Conservation (phyloP, 2,888 invertebrate species). For the Conomelus anceps region DNA sequence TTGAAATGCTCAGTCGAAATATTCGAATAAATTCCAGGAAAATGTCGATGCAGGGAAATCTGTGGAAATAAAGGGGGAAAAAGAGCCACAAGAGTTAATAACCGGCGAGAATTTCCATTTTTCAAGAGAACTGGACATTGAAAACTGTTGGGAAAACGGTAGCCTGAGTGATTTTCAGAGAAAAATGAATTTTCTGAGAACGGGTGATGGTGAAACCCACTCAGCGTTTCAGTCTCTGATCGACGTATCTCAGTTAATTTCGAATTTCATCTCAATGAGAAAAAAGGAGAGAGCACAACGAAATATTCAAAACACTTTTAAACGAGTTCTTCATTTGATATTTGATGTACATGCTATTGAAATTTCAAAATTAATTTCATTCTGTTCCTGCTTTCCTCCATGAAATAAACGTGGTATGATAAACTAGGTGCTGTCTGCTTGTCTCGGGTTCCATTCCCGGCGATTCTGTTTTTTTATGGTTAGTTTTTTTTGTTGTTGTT, state of each 20-base stretch:
- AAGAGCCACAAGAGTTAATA: neutral
- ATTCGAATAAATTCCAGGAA: neutral
- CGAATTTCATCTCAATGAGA: neutral
- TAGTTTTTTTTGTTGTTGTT: too few species aligned
- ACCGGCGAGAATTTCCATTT: neutral
- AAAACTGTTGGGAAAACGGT: neutral
- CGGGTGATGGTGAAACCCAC: neutral
- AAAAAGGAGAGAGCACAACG: neutral
- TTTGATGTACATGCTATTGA: too few species aligned
- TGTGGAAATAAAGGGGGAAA: neutral
- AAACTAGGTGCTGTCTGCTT: too few species aligned
- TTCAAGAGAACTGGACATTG: neutral
- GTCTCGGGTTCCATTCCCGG: too few species aligned
- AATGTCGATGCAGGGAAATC: neutral
- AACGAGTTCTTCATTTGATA: too few species aligned
- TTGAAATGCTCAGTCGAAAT: too few species aligned
- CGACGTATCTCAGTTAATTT: neutral
- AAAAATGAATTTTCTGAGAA: neutral
- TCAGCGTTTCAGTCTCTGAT: neutral
- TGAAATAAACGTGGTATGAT: too few species aligned
- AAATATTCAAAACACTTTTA: neutral
- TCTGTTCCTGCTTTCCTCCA: too few species aligned
- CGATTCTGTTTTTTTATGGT: too few species aligned
- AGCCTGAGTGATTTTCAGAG: neutral
- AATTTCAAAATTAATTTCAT: too few species aligned